Base-by-base conservation (phyloP, 1,140 invertebrate species). In the Zaprionus ghesquierei region DNA sequence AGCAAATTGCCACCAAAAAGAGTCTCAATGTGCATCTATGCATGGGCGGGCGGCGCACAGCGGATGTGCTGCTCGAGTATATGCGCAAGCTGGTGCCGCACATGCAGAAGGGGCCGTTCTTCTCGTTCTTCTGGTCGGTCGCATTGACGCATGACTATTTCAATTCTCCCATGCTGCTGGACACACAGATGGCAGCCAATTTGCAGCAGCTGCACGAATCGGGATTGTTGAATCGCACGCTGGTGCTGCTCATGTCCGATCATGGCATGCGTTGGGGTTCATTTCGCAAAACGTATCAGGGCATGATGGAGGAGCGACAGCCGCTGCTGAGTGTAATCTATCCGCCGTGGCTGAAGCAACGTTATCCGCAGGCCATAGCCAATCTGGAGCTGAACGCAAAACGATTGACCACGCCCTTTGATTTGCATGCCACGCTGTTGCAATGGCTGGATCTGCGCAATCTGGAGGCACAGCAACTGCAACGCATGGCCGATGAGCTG, bases 221-320 rank as follows among this genome's bases (percentile, higher is more conserved):
- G 3, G 93, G 94, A 0, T 92, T 94, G 13, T 90, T 96, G 54
- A 94, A 96, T 65, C 94, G 95, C 27, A 95, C 95, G 0, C 92
- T 96, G 72, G 87, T 99, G 0, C 93, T 99, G 22, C 94, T 98
- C 5, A 93, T 98, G 81, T 98, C 97, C 79, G 98, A 99, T 92
- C 98, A 99, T 91, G 98, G 98, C 0, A 95, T 98, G 80, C 92
- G 98, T 27, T 98, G 96, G 93, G 98, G 98, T 2, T 92, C 93
- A 9, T 94, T 94, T 53, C 90, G 93, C 5, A 85, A 90, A 35
- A 98, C 97, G 0, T 95, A 96, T 85, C 94, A 96, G 70, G 95
- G 96, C 90, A 94, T 98, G 78, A 79, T 92, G 73, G 98, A 99
- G 92, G 98, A 98, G 90, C 92, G 97, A 23, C 92, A 98, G 33